These are phyloP conservation scores for Aratinga solstitialis DNA, from an alignment of 2,797 vertebrate genomes.

Conservation along the genomic window DNA sequence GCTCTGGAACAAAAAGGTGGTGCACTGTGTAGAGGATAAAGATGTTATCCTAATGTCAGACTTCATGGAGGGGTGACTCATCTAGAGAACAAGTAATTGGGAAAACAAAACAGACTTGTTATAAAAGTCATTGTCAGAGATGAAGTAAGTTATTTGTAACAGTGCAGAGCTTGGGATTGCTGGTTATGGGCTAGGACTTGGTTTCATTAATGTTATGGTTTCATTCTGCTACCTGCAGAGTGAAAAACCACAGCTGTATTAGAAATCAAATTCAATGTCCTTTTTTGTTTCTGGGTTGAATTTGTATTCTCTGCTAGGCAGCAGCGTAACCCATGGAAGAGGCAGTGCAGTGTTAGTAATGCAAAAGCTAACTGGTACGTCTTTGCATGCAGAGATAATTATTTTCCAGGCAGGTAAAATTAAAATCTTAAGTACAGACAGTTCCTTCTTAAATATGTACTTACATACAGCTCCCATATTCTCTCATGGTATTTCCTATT, in stretches of 20 bases:
- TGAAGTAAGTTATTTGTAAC: constrained; percentile 2
- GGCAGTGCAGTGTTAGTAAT: neutral
- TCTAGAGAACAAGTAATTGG: neutral
- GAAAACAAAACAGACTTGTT: neutral
- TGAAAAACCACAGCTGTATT: neutral
- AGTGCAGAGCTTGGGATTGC: neutral
- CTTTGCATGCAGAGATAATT: neutral
- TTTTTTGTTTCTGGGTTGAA: neutral
- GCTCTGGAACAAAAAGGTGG: neutral
- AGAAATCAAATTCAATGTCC: neutral
- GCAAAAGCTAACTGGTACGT: neutral
- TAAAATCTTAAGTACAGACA: neutral
- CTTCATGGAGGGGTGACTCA: neutral
- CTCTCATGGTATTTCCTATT: neutral
- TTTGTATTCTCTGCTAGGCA: neutral
- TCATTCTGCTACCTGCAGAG: neutral
- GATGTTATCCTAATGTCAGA: neutral
- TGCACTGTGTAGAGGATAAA: neutral
- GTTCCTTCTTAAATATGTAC: neutral
- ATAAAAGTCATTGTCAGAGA: neutral
- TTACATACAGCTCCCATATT: neutral
- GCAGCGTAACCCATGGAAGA: neutral
- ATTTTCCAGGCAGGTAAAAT: neutral
- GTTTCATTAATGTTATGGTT: neutral
- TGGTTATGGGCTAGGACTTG: neutral